Conservation (phyloP, 2,797 vertebrate genomes). For the Lophotriccus pileatus region DNA sequence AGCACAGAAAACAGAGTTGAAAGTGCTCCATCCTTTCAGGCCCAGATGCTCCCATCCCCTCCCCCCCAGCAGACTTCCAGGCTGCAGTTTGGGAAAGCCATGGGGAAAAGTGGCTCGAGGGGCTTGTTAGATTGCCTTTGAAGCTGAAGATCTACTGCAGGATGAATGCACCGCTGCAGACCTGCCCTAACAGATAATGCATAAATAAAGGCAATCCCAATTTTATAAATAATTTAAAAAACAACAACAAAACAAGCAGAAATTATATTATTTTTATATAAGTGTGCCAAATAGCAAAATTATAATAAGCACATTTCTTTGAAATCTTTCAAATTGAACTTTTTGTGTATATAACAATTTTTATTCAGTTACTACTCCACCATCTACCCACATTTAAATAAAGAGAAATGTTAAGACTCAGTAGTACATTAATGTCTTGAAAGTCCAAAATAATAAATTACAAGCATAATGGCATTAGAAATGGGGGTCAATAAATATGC, state of each 20-base stretch:
- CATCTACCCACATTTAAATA: not conserved
- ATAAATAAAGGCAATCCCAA: not conserved
- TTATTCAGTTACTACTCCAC: not conserved
- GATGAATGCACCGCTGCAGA: not conserved
- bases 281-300: not conserved
- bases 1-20: constrained; percentile 23
- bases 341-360: not conserved
- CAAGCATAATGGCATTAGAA: not conserved
- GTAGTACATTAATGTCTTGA: not conserved
- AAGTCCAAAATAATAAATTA: not conserved
- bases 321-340: not conserved
- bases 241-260: not conserved
- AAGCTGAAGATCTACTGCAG: constrained; percentile 10
- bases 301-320: not conserved
- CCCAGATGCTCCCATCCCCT: constrained; percentile 40
- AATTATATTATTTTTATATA: not conserved
- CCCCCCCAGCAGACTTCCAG: constrained; percentile 31
- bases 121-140: constrained; percentile 33
- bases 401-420: not conserved
- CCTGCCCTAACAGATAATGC: not conserved
- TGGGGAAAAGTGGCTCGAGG: not conserved
- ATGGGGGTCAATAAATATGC: not conserved
- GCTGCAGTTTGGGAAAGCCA: not conserved
- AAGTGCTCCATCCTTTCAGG: constrained; percentile 33
- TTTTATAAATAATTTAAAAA: not conserved